These are phyloP conservation scores for Columbina picui DNA, from an alignment of 2,113 vertebrate species.

Conservation along the genomic window DNA sequence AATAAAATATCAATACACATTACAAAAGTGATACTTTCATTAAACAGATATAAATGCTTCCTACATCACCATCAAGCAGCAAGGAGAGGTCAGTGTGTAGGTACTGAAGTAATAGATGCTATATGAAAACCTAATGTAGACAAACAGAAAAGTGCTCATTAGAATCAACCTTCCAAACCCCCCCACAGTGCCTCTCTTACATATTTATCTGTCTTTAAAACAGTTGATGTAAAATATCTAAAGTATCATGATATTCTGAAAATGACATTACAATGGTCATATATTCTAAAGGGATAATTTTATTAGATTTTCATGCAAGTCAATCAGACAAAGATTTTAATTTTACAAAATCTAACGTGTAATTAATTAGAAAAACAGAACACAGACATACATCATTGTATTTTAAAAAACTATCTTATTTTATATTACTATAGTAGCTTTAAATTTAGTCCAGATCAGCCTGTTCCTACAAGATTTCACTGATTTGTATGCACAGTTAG, in stretches of 20 bases:
- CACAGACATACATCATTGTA: not conserved
- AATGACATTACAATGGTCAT: not conserved
- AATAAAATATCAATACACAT: not conserved
- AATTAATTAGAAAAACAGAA: not conserved
- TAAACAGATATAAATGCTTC: not conserved
- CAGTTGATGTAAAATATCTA: not conserved
- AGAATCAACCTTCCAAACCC: not conserved
- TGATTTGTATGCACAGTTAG: not conserved
- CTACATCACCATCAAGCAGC: not conserved
- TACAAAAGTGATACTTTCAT: not conserved
- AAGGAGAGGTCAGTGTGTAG: not conserved
- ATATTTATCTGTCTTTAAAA: not conserved
- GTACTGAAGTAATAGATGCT: not conserved
- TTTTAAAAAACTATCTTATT: not conserved
- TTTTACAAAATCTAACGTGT: not conserved
- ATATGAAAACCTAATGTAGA: not conserved
- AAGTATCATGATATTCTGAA: not conserved
- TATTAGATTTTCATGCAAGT: constrained; percentile 30
- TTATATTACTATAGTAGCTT: constrained; percentile 6
- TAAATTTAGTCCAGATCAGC: constrained; percentile 19
- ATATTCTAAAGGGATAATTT: constrained; percentile 24
- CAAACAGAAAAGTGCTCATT: not conserved
- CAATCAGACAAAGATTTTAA: not conserved
- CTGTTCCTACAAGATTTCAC: not conserved
- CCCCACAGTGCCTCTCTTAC: not conserved